Evolutionary conservation across 2,888 invertebrate species (phyloP).

Genomic region (Euplagia quadripunctaria): DNA sequence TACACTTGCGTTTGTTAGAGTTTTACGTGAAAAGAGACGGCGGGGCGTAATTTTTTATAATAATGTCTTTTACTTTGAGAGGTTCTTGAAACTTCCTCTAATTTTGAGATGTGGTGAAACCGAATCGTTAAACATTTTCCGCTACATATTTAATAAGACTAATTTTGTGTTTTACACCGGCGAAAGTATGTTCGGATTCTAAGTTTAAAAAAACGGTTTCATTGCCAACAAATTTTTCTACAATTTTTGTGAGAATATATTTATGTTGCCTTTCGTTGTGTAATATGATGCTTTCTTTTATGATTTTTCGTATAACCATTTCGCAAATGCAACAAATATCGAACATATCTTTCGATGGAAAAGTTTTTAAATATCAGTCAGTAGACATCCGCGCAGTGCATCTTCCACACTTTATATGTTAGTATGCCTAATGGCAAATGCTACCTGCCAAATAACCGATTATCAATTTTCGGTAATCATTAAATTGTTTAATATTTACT

Average conservation of each 20-base stretch:
- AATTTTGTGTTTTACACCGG: constrained; percentile 20
- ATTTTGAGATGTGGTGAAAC: constrained; percentile 11
- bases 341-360: constrained; percentile 10
- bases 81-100: too few relatives aligned
- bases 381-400: not conserved
- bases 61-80: too few relatives aligned
- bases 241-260: not conserved
- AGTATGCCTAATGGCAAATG: constrained; percentile 4
- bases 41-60: too few relatives aligned
- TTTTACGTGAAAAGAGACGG: too few relatives aligned
- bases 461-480: constrained; percentile 12
- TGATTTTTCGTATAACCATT: constrained; percentile 12
- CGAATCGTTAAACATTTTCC: constrained; percentile 17
- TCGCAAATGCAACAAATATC: constrained; percentile 19
- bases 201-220: constrained; percentile 7
- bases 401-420: constrained; percentile 14
- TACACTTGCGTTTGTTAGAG: too few relatives aligned
- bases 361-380: constrained; percentile 15
- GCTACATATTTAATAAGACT: constrained; percentile 11
- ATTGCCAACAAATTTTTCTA: constrained; percentile 8
- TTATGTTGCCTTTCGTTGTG: constrained; percentile 4
- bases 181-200: constrained; percentile 1
- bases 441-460: constrained; percentile 12
- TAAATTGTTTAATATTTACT: constrained; percentile 2
- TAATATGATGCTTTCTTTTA: constrained; percentile 15